phyloP scores from a whole-genome alignment of 2,113 vertebrate species.

The Pterocles burchelli region DNA sequence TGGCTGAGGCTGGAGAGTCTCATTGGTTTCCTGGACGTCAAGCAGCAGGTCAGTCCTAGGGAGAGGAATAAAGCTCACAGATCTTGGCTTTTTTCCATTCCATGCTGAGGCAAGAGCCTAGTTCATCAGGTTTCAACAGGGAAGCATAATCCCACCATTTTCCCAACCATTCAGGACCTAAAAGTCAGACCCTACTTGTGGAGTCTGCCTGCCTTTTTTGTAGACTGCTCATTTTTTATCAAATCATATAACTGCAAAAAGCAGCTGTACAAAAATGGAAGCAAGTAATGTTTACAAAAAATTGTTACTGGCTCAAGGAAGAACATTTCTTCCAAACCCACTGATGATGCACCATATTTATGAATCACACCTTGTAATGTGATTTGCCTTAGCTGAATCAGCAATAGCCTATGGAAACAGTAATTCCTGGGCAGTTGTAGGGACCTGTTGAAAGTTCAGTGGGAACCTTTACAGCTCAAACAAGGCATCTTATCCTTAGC shows the following conservation, averaged over 20 bases:
- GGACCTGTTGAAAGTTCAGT: background rate
- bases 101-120: background rate
- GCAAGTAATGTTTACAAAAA: background rate
- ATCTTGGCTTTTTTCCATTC: background rate
- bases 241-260: background rate
- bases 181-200: background rate
- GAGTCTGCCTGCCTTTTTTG: background rate
- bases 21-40: background rate
- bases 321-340: background rate
- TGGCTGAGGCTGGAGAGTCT: background rate
- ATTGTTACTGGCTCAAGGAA: background rate
- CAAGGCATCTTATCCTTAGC: background rate
- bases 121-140: background rate
- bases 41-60: background rate
- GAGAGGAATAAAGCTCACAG: background rate
- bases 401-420: background rate
- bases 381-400: background rate
- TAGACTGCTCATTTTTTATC: background rate
- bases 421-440: background rate
- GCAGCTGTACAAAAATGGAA: background rate
- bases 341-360: background rate
- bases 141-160: background rate
- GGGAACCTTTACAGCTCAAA: background rate
- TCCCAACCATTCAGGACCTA: background rate
- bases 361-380: background rate